Percentiles rank a stretch among this genome's conserved stretches.
Conservation (phyloP, 1,140 invertebrate genomes). For the Trichomalopsis sarcophagae region DNA sequence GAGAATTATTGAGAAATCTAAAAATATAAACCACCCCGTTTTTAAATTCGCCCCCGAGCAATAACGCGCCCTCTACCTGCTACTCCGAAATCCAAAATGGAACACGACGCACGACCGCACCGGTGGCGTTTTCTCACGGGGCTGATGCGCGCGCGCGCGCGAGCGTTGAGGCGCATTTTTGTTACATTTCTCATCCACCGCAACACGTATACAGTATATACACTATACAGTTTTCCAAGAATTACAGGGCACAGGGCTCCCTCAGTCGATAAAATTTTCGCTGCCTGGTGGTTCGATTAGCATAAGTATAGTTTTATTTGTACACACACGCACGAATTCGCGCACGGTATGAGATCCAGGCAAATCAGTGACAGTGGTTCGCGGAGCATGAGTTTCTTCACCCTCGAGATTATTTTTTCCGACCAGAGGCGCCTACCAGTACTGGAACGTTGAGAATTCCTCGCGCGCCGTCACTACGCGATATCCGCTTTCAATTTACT, state of each 20-base stretch:
- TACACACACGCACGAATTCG: neutral
- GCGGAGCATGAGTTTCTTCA: neutral
- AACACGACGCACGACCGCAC: neutral
- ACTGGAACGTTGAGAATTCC: conserved; percentile 13
- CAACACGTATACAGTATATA: neutral
- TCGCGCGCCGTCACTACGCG: neutral
- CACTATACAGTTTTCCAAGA: conserved; percentile 24
- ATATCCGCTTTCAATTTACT: neutral
- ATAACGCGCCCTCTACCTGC: neutral
- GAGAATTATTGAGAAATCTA: neutral
- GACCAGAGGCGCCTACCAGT: neutral
- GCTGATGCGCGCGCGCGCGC: too few species aligned
- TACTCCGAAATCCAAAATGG: neutral
- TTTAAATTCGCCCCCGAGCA: neutral
- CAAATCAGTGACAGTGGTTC: neutral
- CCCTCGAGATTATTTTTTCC: conserved; percentile 19
- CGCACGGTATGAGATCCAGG: conserved; percentile 6
- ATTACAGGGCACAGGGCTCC: conserved; percentile 8
- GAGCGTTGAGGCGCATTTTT: too few species aligned
- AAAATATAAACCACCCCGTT: neutral
- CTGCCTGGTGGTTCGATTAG: neutral
- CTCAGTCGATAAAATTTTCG: conserved; percentile 46
- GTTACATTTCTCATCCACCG: neutral
- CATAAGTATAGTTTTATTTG: conserved; percentile 18
- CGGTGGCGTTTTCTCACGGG: too few species aligned